Base-by-base conservation (phyloP, 1,140 invertebrate genomes). In the Drosophila pruinosa region DNA sequence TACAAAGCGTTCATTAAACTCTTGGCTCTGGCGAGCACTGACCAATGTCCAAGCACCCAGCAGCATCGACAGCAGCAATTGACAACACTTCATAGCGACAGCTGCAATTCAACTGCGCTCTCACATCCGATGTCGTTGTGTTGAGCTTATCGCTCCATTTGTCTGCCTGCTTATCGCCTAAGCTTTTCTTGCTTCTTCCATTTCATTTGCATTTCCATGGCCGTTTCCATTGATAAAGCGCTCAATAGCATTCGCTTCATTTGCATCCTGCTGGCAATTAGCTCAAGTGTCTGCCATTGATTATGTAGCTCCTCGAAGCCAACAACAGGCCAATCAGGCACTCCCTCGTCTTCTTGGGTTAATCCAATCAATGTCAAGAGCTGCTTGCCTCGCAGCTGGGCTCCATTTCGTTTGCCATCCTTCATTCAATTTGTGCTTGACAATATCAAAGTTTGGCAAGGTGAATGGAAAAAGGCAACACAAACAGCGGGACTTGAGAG, bases 361-460 rank as follows among this genome's bases (percentile, higher is more conserved):
- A 70, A 82, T 70, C 64, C 57, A 76, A 69, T 65, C 70, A 72
- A 77, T 81, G 79, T 45, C 75, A 68, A 39, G 59, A 67, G 15
- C 26, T 52, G 34, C 22, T 61, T 39, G n/a, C 22, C 21, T 41
- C 3, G 31, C 31, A 12, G 31, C 31, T 34, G 38, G 22, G 41
- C 31, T 59, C 5, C 61, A 38, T 54, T 67, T 21, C 47, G 43
- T 10, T 61, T 63, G 65, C 68, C 61, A 38, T 31, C 19, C 21
- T 45, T 45, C 41, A 75, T 75, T 83, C 50, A 72, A 83, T 75
- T 83, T 78, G 53, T 39, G 39, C 76, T 58, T 72, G 63, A 59
- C 34, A 65, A 45, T 57, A 67, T 56, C 14, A 21, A 57, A 58
- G 28, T 68, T 68, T 43, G n/a, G 12, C 59, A 56, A 43, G 34